Evolutionary conservation across 2,113 vertebrate genomes (phyloP), one percentile per base, ranked within the genome.

Genomic region (Toxostoma redivivum): DNA sequence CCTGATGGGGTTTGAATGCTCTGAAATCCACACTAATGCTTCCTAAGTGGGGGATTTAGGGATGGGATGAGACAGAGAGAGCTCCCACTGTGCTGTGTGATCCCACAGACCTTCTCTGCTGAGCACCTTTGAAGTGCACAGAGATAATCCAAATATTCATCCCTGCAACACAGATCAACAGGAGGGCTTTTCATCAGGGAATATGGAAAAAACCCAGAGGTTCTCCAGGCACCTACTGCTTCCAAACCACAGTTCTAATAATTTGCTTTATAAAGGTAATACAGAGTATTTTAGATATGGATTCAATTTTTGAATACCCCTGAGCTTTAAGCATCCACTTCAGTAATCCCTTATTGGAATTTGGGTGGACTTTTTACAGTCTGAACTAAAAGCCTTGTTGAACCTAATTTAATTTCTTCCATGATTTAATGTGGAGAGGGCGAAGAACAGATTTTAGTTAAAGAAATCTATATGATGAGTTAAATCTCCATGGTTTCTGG

Each of bases 111-210:
- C 31, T 35, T 11, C 21, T 4, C 30, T 37, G 45, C 47, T 9
- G 14, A 48, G 38, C n/a, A 22, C 47, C 42, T 71, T 54, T 23
- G 57, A 47, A 58, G 25, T 2, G n/a, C 42, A 12, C 3, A 19
- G 64, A 45, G 15, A 45, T 60, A 81, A 73, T 47, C 25, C 35
- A n/a, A 19, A 25, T n/a, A 48, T 54, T 62, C 82, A 22, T 22
- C 67, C 3, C 2, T 9, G 19, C 35, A 25, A 37, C 48, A 27
- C 47, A 28, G 38, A 48, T 4, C 54, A 31, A 2, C 25, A 15
- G 3, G 10, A 20, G 58, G 2, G 11, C 50, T 74, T 18, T 33
- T 72, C 50, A 3, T 5, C 7, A 0, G 4, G 8, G 12, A 25
- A 53, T 33, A 12, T 1, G 3, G 13, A 30, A 17, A 66, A 81